Conservation (phyloP, 2,113 vertebrate genomes). For the Cariama cristata region DNA sequence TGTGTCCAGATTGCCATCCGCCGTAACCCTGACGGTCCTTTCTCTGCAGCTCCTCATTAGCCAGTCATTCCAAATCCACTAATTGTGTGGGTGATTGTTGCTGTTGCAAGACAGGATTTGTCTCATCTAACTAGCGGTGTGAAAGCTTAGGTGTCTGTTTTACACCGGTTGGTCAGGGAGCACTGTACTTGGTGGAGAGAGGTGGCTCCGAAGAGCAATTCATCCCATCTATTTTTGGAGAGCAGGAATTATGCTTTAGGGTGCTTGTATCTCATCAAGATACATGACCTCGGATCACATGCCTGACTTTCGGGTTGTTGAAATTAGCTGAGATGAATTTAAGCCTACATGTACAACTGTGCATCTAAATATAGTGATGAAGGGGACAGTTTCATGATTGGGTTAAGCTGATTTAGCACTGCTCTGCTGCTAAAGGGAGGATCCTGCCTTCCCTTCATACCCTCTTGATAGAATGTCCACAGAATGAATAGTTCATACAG, state of each 20-base stretch:
- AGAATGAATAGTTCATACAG: background rate
- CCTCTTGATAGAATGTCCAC: background rate
- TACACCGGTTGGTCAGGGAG: background rate
- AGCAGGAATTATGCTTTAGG: background rate
- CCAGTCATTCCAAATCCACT: background rate
- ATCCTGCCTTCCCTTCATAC: background rate
- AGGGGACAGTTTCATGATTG: accelerated
- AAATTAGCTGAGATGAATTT: background rate
- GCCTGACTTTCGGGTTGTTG: background rate
- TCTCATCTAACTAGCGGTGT: background rate
- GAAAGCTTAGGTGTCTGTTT: background rate
- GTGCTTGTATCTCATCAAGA: background rate
- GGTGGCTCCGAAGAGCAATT: background rate
- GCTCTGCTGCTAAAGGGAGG: background rate
- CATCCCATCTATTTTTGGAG: background rate
- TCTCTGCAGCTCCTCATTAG: background rate
- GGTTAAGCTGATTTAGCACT: background rate
- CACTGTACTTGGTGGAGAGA: background rate
- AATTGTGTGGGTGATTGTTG: background rate
- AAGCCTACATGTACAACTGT: background rate
- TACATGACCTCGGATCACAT: accelerated
- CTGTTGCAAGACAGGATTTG: background rate
- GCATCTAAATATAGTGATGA: background rate
- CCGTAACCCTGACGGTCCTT: background rate
- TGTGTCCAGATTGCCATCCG: background rate